Evolutionary conservation across 2,888 invertebrate genomes (phyloP), one percentile per base, ranked within the genome.

Genomic region (Reticulitermes lucifugus): DNA sequence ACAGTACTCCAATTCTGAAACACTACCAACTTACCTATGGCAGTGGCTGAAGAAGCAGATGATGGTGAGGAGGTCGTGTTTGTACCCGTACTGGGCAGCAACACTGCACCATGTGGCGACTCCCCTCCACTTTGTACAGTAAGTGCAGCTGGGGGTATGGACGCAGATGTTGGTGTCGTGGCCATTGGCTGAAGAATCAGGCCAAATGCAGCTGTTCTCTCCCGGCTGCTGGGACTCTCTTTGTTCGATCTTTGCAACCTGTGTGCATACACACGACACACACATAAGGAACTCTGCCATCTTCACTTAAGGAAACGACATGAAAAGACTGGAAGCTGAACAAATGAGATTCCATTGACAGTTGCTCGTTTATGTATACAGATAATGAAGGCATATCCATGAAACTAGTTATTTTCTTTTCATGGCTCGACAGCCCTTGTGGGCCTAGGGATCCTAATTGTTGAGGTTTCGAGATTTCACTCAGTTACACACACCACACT

Each of bases 171-270:
- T 25, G 83, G 77, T 29, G 59, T 59, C 35, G 83, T 65, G 73
- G 83, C 81, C 60, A 65, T 65, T 51, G 83, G 77, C 77, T 81
- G 81, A 60, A 75, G 71, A 87, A 91, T 91, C 60, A 91, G 89
- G 86, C 91, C 91, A 88, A 91, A 91, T 81, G 90, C 91, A 86
- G 91, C 90, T 79, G 91, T 91, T 87, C 91, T 89, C 88, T 91
- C 91, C 88, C 91, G 90, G 88, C 91, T 91, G 81, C 90, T 91
- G 18, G 91, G 89, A 90, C 93, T 89, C 91, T 93, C 90, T 92
- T 88, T 88, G 85, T 86, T 88, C 71, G 87, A 85, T 80, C 88
- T 86, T 83, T 88, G 88, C 84, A 88, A 90, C 89, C 91, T 88
- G 85, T 2, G 14, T 18, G 4, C 35, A 35, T 35, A 35, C 35